Conservation (phyloP, 1,140 invertebrate species). For the Apis cerana region DNA sequence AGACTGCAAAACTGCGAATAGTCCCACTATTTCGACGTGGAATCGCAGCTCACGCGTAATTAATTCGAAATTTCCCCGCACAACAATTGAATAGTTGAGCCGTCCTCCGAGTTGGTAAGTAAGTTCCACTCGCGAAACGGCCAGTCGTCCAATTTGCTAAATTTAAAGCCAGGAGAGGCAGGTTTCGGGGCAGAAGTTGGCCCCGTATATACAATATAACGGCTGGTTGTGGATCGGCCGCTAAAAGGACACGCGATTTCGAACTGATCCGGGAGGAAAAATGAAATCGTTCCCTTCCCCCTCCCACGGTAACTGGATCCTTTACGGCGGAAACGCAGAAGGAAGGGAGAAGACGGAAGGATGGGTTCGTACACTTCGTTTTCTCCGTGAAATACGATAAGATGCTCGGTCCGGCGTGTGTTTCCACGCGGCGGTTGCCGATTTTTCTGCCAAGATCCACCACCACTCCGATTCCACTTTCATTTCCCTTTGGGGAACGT, state of each 20-base stretch:
- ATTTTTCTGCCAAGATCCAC: conserved; percentile 31
- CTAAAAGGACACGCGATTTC: conserved; percentile 32
- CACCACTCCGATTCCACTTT: conserved; percentile 14
- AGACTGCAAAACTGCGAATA: not conserved
- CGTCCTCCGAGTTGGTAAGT: conserved; percentile 3
- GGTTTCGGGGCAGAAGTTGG: not conserved
- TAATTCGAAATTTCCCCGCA: conserved; percentile 24
- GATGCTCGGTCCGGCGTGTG: not conserved
- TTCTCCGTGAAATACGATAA: conserved; percentile 35
- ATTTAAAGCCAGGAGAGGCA: conserved; percentile 12
- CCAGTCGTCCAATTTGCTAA: conserved; percentile 31
- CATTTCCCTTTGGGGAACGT: conserved; percentile 35
- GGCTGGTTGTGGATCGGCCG: conserved; percentile 1
- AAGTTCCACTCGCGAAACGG: not conserved
- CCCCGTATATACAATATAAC: conserved; percentile 2
- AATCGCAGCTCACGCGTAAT: not conserved
- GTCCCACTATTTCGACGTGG: too few relatives aligned
- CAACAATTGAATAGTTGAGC: conserved; percentile 14
- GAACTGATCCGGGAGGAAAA: conserved; percentile 44
- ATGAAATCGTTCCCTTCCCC: conserved; percentile 36
- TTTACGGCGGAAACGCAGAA: conserved; percentile 23
- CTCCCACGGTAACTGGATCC: conserved; percentile 28
- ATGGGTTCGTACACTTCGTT: conserved; percentile 13
- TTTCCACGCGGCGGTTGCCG: conserved; percentile 12
- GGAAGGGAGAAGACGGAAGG: not conserved